These are phyloP conservation scores for Schizopygopsis malacanthus DNA, from an alignment of 2,797 vertebrate species.

Conservation along the genomic window DNA sequence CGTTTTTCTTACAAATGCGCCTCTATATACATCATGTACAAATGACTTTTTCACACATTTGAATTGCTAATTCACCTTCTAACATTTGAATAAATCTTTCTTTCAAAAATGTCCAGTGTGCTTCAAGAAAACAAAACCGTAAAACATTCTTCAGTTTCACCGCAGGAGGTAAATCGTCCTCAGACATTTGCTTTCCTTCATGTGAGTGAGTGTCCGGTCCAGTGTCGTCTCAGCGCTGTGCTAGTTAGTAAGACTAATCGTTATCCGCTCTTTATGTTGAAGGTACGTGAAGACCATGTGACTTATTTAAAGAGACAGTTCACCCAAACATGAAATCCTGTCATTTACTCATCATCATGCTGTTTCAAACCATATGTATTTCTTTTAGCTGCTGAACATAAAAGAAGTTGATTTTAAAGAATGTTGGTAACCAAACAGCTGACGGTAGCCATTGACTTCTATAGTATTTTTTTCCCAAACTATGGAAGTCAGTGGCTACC, in stretches of 20 bases:
- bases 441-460: not conserved
- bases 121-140: constrained; percentile 41
- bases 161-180: constrained; percentile 16
- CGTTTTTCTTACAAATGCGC: constrained; percentile 68
- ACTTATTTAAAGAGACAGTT: not conserved
- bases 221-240: not conserved
- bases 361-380: not conserved
- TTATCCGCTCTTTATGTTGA: not conserved
- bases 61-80: constrained; percentile 45
- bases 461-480: not conserved
- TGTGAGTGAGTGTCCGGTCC: constrained; percentile 5
- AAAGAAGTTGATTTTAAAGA: not conserved
- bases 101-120: constrained; percentile 68
- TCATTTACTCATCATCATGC: not conserved
- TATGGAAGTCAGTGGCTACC: not conserved
- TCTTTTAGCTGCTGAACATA: not conserved
- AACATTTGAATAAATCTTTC: constrained; percentile 1
- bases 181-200: constrained; percentile 54
- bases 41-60: constrained; percentile 54
- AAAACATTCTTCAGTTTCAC: constrained; percentile 39
- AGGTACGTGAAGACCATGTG: not conserved
- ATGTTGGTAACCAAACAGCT: not conserved
- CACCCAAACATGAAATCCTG: not conserved
- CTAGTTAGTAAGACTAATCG: not conserved
- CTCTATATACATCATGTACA: constrained; percentile 75